Percentiles rank a stretch among this genome's conserved stretches.
Conservation (phyloP, 2,797 vertebrate species). For the Sebastes miniatus region DNA sequence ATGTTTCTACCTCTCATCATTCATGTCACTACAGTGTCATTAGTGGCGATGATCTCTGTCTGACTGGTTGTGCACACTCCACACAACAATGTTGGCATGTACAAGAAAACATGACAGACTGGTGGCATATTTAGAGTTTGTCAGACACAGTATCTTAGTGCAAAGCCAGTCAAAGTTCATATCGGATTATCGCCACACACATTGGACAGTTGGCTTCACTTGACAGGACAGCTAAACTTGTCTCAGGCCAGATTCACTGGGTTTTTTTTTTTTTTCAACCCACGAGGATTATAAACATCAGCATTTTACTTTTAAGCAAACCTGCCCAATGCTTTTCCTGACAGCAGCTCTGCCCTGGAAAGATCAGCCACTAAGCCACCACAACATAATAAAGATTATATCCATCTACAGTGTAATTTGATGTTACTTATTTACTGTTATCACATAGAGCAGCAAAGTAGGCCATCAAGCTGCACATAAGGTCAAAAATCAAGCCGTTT, state of each 20-base stretch:
- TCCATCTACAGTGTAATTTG: neutral
- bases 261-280: neutral
- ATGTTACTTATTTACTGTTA: neutral
- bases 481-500: constrained; percentile 27
- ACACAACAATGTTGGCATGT: neutral
- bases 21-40: constrained; percentile 10
- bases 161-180: constrained; percentile 36
- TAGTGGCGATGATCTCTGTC: neutral
- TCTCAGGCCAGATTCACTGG: neutral
- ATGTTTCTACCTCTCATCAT: neutral
- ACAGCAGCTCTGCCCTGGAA: neutral
- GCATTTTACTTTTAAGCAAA: constrained; percentile 3
- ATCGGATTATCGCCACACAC: constrained; percentile 23
- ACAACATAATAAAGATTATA: constrained; percentile 6
- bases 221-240: constrained; percentile 15
- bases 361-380: constrained; percentile 2
- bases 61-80: neutral
- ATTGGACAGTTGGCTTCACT: constrained; percentile 28
- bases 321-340: neutral
- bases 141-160: neutral
- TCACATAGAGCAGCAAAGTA: neutral
- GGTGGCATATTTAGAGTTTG: neutral
- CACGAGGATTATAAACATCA: constrained; percentile 12
- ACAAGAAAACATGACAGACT: neutral
- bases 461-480: neutral